Evolutionary conservation across 2,888 invertebrate species (phyloP), one percentile per base, ranked within the genome.

Genomic region (Tenthredo notha): DNA sequence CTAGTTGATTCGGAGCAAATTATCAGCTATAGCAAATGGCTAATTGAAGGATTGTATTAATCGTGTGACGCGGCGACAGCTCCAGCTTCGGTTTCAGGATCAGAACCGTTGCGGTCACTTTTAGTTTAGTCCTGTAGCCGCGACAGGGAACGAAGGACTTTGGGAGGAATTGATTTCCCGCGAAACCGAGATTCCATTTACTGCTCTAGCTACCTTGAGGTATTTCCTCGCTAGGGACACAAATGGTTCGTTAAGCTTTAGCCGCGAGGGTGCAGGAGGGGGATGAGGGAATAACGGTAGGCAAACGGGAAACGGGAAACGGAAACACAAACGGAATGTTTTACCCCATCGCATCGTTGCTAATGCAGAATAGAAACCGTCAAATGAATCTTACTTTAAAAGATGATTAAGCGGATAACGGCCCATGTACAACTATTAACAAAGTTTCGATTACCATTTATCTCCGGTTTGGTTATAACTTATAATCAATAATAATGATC

Each of bases 121-220:
- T 61, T 25, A 10, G 61, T 61, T 25, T 61, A 25, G 9, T 12
- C 61, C 25, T 12, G 61, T 12, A 21, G 25, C 12, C 21, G 25
- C 21, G 18, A 54, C 54, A 54, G 4, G 61, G 61, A 3, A 9
- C 18, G 33, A 21, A 33, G 18, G 18, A 58, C 43, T 43, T 33
- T 47, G 33, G 83, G 80, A 65, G 9, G 43, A 83, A 83, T 67
- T 67, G 83, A 65, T 65, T 83, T 67, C 12, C 74, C 43, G 40
- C 21, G 1, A 40, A n/a, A 47, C 40, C 74, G 74, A 74, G 43
- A 74, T 74, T 74, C 43, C 74, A 40, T 74, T 43, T 40, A 40
- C 47, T n/a, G 54, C 15, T 74, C 47, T n/a, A 21, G 25, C 4
- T 61, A 61, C 10, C 54, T 54, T n/a, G 61, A 61, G 74, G 74